Percentiles rank a stretch among this genome's conserved stretches.
These are phyloP conservation scores for Temnothorax unifasciatus DNA, from an alignment of 2,888 invertebrate species.

Conservation along the genomic window DNA sequence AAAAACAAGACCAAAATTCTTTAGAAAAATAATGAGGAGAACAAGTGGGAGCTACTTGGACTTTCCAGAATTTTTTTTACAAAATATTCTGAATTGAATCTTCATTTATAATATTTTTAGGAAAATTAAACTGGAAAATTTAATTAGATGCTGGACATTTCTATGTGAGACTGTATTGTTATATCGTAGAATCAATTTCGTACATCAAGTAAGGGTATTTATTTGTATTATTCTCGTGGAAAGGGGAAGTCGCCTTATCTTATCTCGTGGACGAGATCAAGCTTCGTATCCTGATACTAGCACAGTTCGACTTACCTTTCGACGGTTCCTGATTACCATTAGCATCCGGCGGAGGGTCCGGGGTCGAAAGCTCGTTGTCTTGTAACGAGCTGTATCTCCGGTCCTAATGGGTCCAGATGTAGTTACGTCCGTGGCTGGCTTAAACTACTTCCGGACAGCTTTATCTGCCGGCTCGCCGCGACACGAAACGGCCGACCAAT, in stretches of 20 bases:
- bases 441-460: conserved; percentile 77
- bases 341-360: conserved; percentile 32
- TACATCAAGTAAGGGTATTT: neutral
- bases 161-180: neutral
- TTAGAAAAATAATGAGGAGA: neutral
- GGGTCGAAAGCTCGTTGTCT: conserved; percentile 60
- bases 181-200: conserved; percentile 14
- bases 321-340: conserved; percentile 65
- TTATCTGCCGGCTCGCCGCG: conserved; percentile 74
- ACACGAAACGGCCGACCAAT: conserved; percentile 74
- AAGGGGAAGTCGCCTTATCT: conserved; percentile 23
- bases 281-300: conserved; percentile 33
- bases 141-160: neutral
- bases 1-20: neutral
- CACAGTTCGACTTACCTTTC: neutral
- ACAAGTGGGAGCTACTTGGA: neutral
- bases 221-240: conserved; percentile 24
- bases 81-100: neutral
- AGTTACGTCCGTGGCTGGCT: conserved; percentile 72
- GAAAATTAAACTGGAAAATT: neutral
- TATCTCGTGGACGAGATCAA: conserved; percentile 44
- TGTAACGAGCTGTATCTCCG: conserved; percentile 70
- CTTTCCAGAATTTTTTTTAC: neutral
- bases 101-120: neutral
- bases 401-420: conserved; percentile 75